Evolutionary conservation across 2,113 vertebrate species (phyloP).

Genomic region (Muntiacus reevesi): DNA sequence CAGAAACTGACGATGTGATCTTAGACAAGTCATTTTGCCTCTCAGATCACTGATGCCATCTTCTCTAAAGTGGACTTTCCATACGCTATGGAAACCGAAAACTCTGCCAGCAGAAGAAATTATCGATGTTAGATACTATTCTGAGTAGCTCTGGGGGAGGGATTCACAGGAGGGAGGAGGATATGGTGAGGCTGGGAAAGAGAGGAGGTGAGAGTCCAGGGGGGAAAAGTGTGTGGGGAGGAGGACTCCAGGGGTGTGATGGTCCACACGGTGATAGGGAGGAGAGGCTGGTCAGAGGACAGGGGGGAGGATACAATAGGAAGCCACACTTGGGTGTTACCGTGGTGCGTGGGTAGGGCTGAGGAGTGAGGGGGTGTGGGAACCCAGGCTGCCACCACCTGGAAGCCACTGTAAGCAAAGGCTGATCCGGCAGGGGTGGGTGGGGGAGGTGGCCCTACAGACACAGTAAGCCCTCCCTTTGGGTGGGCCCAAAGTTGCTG

Average conservation of each 20-base stretch:
- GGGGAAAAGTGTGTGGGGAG: neutral
- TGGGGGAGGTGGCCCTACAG: neutral
- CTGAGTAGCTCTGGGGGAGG: neutral
- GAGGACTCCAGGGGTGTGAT: neutral
- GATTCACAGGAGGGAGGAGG: neutral
- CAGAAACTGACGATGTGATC: neutral
- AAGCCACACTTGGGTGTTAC: rapidly evolving
- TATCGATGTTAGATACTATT: neutral
- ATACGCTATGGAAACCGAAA: neutral
- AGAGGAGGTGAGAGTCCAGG: neutral
- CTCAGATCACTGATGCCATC: neutral
- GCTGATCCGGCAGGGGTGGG: neutral
- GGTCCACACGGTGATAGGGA: neutral
- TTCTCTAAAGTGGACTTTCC: neutral
- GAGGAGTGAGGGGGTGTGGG: neutral
- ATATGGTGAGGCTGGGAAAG: neutral
- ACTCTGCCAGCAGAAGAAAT: neutral
- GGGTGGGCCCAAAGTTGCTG: neutral
- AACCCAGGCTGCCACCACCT: neutral
- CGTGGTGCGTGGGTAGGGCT: rapidly evolving
- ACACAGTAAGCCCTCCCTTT: neutral
- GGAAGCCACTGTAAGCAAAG: neutral
- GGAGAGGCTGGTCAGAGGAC: neutral
- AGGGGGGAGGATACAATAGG: neutral
- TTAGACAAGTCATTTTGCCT: neutral